Conservation (phyloP, 92 coral and sea anemone genomes). For the Phenganax stokvisi region DNA sequence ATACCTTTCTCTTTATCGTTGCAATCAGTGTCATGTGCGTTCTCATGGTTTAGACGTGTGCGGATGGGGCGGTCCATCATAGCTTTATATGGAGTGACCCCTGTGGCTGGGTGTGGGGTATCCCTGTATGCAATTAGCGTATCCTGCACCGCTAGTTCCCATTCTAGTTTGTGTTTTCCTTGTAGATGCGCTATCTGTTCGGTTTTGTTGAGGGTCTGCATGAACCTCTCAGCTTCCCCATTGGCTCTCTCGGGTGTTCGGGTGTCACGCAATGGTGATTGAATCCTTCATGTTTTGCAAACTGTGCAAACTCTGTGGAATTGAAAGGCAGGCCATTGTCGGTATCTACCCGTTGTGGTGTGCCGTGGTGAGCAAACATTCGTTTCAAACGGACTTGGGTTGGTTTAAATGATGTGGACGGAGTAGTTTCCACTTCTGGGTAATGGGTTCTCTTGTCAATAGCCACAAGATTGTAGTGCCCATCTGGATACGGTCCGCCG, state of each 20-base stretch:
- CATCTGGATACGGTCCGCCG: conserved; percentile 36
- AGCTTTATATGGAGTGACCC: conserved; percentile 31
- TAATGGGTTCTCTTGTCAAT: conserved; percentile 36
- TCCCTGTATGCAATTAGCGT: conserved; percentile 25
- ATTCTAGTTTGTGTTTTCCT: conserved; percentile 25
- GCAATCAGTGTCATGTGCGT: conserved; percentile 16
- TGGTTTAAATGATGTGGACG: conserved; percentile 35
- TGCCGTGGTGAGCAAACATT: neutral
- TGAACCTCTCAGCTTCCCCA: conserved; percentile 44
- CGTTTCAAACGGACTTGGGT: conserved; percentile 23
- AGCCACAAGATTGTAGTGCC: neutral
- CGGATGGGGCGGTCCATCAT: conserved; percentile 38
- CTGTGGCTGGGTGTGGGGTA: conserved; percentile 30
- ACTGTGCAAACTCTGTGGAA: conserved; percentile 39
- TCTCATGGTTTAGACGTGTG: conserved; percentile 43
- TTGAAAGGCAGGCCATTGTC: conserved; percentile 35
- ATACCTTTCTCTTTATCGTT: conserved; percentile 17
- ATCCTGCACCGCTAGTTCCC: conserved; percentile 14
- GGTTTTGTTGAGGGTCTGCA: conserved; percentile 28
- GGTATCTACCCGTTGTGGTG: conserved; percentile 27
- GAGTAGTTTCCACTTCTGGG: conserved; percentile 33
- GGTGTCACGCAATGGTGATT: conserved; percentile 43
- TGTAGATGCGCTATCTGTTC: conserved; percentile 25
- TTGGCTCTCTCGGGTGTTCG: conserved; percentile 48
- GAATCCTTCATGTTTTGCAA: conserved; percentile 48